Conservation (phyloP, 2,797 vertebrate genomes). For the Ctenopoma multispine region DNA sequence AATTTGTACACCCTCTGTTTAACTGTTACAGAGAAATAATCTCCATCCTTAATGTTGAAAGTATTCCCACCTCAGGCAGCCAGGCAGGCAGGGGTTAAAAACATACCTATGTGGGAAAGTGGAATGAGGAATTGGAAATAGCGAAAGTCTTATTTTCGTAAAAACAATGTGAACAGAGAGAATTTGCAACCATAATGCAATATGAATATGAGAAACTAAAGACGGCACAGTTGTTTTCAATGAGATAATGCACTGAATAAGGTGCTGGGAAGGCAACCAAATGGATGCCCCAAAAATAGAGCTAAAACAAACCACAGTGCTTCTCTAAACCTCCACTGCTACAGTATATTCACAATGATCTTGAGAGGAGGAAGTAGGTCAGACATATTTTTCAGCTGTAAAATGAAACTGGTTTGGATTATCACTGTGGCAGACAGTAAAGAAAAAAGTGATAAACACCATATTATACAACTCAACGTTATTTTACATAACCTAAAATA, state of each 20-base stretch:
- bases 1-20: not conserved
- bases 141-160: constrained; percentile 18
- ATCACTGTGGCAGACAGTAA: constrained; percentile 19
- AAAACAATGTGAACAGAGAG: constrained; percentile 1
- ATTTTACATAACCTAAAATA: not conserved
- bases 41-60: not conserved
- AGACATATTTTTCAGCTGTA: constrained; percentile 19
- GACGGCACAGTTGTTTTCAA: constrained; percentile 34
- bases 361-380: constrained; percentile 54
- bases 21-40: constrained; percentile 8
- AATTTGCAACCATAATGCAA: constrained; percentile 45
- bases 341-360: constrained; percentile 34
- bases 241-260: constrained; percentile 43
- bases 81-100: not conserved
- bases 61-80: not conserved
- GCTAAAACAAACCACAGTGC: constrained; percentile 42
- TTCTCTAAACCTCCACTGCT: constrained; percentile 33
- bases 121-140: too few relatives aligned
- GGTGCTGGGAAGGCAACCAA: constrained; percentile 46
- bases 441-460: constrained; percentile 10
- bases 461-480: not conserved
- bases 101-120: not conserved
- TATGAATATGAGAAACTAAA: constrained; percentile 38
- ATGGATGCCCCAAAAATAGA: constrained; percentile 40
- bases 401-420: constrained; percentile 31